A percentile compares a stretch with the other conserved stretches of the same genome.
phyloP scores from a whole-genome alignment of 2,113 vertebrate genomes.

The Burhinus bistriatus region DNA sequence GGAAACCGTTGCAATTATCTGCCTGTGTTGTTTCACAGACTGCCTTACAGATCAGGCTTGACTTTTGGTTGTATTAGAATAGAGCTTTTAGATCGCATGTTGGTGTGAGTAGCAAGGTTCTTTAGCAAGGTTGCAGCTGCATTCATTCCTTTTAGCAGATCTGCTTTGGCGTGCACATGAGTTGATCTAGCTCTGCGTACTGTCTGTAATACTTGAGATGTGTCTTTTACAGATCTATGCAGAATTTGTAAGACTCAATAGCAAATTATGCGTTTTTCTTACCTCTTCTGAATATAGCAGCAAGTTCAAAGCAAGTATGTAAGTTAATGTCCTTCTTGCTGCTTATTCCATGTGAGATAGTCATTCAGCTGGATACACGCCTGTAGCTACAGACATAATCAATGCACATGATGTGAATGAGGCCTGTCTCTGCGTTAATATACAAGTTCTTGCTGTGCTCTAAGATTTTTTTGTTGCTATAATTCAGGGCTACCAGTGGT shows the following conservation, averaged over 20 bases:
- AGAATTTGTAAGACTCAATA: not conserved
- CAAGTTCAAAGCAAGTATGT: not conserved
- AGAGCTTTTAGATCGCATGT: not conserved
- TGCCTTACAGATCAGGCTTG: not conserved
- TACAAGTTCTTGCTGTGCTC: not conserved
- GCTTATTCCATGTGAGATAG: not conserved
- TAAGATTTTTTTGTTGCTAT: not conserved
- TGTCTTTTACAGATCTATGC: not conserved
- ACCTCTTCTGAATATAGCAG: not conserved
- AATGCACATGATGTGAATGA: not conserved
- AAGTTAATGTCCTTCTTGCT: not conserved
- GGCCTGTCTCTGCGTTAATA: not conserved
- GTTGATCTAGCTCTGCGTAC: not conserved
- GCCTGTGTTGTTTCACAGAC: not conserved
- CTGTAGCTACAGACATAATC: not conserved
- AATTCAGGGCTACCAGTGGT: not conserved
- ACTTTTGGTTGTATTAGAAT: not conserved
- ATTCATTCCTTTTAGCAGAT: not conserved
- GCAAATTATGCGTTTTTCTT: not conserved
- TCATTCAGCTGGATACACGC: not conserved
- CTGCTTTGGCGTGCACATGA: fast-evolving
- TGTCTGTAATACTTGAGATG: not conserved
- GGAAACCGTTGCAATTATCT: not conserved
- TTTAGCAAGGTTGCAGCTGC: not conserved
- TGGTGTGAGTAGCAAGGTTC: not conserved